These are phyloP conservation scores for Anoplolepis gracilipes DNA, from an alignment of 1,140 invertebrate genomes.

Conservation along the genomic window DNA sequence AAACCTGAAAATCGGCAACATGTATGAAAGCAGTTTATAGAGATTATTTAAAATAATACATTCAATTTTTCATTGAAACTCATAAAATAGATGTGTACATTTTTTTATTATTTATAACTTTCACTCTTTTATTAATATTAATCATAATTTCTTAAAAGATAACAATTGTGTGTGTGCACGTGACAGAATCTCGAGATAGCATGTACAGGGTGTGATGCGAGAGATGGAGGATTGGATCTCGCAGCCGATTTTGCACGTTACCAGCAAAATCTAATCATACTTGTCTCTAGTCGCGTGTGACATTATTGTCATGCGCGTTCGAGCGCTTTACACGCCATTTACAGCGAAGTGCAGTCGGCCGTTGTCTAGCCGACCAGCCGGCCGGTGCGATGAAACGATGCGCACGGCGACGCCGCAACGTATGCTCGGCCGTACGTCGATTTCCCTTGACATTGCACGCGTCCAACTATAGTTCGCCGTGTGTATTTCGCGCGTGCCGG, in stretches of 20 bases:
- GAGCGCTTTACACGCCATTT: conserved; percentile 62
- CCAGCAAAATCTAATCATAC: conserved; percentile 45
- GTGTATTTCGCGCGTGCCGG: conserved; percentile 37
- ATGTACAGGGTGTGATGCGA: neutral
- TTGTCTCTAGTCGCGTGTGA: conserved; percentile 27
- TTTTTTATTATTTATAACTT: too few relatives aligned
- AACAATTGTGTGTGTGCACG: neutral
- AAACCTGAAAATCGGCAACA: neutral
- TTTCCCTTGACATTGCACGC: conserved; percentile 71
- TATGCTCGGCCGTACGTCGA: conserved; percentile 48
- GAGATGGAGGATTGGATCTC: neutral
- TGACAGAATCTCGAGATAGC: neutral
- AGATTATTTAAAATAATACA: neutral
- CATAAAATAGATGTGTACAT: too few relatives aligned
- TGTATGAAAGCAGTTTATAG: conserved; percentile 2
- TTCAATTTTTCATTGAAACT: neutral
- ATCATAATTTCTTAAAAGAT: neutral
- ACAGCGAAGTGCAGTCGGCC: conserved; percentile 30
- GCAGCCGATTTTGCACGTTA: conserved; percentile 29
- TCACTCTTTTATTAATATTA: neutral
- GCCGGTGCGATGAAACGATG: conserved; percentile 16
- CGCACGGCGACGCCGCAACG: conserved; percentile 16
- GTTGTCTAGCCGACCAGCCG: neutral
- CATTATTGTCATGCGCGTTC: conserved; percentile 54
- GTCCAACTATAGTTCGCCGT: conserved; percentile 36